A percentile compares a stretch with the other conserved stretches of the same genome.
Evolutionary conservation across 1,140 invertebrate species (phyloP).

Genomic region (Octopus sinensis): DNA sequence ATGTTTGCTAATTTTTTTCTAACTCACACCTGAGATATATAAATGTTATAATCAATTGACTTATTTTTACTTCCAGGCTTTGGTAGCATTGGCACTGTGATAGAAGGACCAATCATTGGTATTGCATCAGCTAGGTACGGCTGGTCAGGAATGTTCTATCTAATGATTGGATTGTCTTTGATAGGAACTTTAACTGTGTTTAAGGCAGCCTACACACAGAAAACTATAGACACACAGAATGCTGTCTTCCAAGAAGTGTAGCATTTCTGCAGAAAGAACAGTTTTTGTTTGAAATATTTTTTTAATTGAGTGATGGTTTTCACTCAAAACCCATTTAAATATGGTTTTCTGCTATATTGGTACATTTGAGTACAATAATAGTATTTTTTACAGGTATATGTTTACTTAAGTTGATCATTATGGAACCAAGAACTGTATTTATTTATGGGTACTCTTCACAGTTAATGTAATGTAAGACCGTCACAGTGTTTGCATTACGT

Average conservation of each 20-base stretch:
- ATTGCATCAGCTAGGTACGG: constrained; percentile 56
- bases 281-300: constrained; percentile 15
- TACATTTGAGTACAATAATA: too few relatives aligned
- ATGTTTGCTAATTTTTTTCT: too few relatives aligned
- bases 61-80: constrained; percentile 49
- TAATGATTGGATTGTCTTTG: constrained; percentile 58
- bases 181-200: constrained; percentile 50
- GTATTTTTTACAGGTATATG: too few relatives aligned
- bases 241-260: constrained; percentile 13
- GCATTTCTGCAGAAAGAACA: constrained; percentile 23
- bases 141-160: constrained; percentile 61
- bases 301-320: not conserved
- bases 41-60: too few relatives aligned
- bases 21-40: too few relatives aligned
- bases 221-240: constrained; percentile 18
- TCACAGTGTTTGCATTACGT: too few relatives aligned
- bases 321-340: too few relatives aligned
- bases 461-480: too few relatives aligned
- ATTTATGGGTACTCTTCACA: too few relatives aligned
- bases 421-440: too few relatives aligned
- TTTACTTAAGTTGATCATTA: too few relatives aligned
- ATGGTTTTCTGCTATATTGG: too few relatives aligned
- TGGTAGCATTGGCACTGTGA: constrained; percentile 60
- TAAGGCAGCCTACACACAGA: constrained; percentile 42
- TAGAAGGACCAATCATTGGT: constrained; percentile 62